phyloP scores from a whole-genome alignment of 2,797 vertebrate genomes.

The Lacerta agilis region DNA sequence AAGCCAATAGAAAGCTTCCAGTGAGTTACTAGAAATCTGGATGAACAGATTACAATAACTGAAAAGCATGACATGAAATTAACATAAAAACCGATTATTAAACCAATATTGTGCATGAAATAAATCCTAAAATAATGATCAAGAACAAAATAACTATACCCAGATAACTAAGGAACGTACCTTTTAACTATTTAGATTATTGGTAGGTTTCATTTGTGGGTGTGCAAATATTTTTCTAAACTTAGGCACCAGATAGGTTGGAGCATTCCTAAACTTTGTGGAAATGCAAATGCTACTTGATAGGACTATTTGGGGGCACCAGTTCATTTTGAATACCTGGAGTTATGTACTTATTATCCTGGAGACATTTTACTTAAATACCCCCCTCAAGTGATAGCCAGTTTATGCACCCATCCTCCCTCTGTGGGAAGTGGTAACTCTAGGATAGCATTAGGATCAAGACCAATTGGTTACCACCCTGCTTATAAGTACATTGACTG shows the following conservation, averaged over 20 bases:
- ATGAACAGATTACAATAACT: background rate
- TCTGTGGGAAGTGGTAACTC: background rate
- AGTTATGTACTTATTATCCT: no score
- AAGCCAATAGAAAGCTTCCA: background rate
- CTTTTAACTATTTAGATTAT: background rate
- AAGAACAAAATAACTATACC: background rate
- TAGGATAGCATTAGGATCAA: background rate
- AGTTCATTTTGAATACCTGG: background rate
- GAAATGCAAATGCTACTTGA: background rate
- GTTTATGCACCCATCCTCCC: background rate
- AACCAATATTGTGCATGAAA: background rate
- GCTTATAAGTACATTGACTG: conserved; percentile 1
- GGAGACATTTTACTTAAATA: background rate
- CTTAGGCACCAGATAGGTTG: no score
- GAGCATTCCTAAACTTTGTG: background rate
- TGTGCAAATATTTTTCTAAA: background rate
- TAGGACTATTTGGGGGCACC: background rate
- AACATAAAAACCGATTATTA: background rate
- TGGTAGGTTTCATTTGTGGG: background rate
- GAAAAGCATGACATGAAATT: background rate
- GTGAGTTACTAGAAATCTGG: background rate
- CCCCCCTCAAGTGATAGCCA: background rate
- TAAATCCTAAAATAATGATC: background rate
- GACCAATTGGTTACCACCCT: background rate
- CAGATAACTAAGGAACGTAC: background rate